A percentile compares a stretch with the other conserved stretches of the same genome.
phyloP scores from a whole-genome alignment of 1,140 invertebrate species.

The Adoxophyes honmai region DNA sequence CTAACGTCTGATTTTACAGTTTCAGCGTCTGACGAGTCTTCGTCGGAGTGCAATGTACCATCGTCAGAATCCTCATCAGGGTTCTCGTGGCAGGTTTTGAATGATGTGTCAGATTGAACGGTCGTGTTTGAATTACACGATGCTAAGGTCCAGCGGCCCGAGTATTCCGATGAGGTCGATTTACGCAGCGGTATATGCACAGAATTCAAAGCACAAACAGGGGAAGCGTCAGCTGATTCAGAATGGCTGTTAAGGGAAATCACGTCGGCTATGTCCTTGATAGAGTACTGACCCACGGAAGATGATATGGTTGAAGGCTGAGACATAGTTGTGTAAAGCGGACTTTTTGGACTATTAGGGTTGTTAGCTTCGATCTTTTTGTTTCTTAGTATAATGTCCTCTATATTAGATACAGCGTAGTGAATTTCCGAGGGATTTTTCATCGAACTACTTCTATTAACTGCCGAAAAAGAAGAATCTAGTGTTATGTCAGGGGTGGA shows the following conservation, averaged over 20 bases:
- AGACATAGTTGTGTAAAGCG: conserved; percentile 36
- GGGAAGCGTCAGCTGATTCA: conserved; percentile 53
- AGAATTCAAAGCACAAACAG: conserved; percentile 53
- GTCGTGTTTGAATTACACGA: conserved; percentile 65
- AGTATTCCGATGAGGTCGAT: conserved; percentile 68
- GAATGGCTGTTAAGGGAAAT: conserved; percentile 54
- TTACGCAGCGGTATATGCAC: conserved; percentile 45
- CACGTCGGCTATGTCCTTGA: conserved; percentile 65
- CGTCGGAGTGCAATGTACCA: conserved; percentile 56
- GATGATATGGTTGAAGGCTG: conserved; percentile 31
- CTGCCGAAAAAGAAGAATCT: conserved; percentile 46
- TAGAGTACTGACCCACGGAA: conserved; percentile 52
- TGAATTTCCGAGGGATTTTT: conserved; percentile 67
- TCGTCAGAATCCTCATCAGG: conserved; percentile 58
- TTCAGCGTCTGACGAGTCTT: conserved; percentile 58
- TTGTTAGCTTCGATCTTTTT: conserved; percentile 25
- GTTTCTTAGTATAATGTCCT: conserved; percentile 44
- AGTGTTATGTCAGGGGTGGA: conserved; percentile 67
- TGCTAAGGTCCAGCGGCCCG: conserved; percentile 62
- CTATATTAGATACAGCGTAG: conserved; percentile 51
- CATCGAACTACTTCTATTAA: conserved; percentile 33
- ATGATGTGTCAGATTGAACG: conserved; percentile 59
- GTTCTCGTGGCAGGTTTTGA: conserved; percentile 61
- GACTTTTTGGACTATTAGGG: conserved; percentile 12
- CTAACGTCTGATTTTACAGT: conserved; percentile 64